Conservation (phyloP, 1,140 invertebrate species). For the Uloborus diversus region DNA sequence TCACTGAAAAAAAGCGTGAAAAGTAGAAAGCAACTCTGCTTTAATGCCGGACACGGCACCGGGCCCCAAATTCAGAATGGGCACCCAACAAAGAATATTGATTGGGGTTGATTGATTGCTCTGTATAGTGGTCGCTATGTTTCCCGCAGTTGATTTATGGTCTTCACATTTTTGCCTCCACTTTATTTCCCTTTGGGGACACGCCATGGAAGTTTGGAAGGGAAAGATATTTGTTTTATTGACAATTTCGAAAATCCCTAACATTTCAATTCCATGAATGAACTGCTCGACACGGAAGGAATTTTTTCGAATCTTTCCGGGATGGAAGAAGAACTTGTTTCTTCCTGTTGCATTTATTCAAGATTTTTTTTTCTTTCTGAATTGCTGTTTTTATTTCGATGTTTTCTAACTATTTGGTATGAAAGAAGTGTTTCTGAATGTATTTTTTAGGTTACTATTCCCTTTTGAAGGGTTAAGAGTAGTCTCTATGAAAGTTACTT, state of each 20-base stretch:
- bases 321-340: too few relatives aligned
- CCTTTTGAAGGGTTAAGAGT: too few relatives aligned
- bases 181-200: not conserved
- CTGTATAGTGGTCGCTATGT: slow-evolving; percentile 25
- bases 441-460: too few relatives aligned
- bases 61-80: not conserved
- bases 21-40: not conserved
- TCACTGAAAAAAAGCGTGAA: not conserved
- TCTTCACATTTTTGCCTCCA: not conserved
- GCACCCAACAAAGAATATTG: slow-evolving; percentile 31
- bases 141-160: slow-evolving; percentile 24
- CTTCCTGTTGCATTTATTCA: too few relatives aligned
- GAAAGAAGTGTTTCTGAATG: too few relatives aligned
- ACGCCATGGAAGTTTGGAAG: not conserved
- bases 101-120: slow-evolving; percentile 40
- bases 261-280: not conserved
- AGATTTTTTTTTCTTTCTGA: too few relatives aligned
- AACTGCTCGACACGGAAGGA: not conserved
- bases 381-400: too few relatives aligned
- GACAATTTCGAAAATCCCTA: not conserved
- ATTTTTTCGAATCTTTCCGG: too few relatives aligned
- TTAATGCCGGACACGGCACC: not conserved
- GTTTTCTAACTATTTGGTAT: too few relatives aligned
- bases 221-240: not conserved
- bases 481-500: too few relatives aligned